Percentiles rank a stretch among this genome's conserved stretches.
Conservation (phyloP, 2,113 vertebrate species). For the Actenoides lindsayi region DNA sequence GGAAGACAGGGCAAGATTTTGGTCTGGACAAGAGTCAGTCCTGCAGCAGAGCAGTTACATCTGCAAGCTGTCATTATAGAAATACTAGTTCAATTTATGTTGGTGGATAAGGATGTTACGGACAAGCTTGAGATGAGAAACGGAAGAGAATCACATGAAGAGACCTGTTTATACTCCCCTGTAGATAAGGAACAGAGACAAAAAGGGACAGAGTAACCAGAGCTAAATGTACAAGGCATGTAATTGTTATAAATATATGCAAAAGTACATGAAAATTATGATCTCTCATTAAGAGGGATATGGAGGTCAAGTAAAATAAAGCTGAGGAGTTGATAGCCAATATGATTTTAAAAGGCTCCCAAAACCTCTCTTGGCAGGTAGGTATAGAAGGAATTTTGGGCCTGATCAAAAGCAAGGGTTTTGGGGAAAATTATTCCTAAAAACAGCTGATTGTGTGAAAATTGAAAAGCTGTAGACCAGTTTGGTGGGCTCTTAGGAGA, state of each 20-base stretch:
- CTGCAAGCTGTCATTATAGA: conserved; percentile 6
- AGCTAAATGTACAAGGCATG: neutral
- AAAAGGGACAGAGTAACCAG: neutral
- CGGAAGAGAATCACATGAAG: neutral
- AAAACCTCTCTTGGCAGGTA: neutral
- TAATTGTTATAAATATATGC: neutral
- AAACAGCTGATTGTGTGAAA: neutral
- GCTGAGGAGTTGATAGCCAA: neutral
- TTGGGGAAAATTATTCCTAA: neutral
- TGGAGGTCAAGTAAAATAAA: neutral
- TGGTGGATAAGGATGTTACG: neutral
- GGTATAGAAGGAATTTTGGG: neutral
- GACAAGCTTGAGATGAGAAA: neutral
- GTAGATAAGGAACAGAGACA: neutral
- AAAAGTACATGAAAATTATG: neutral
- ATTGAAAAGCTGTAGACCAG: neutral
- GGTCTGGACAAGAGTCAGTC: neutral
- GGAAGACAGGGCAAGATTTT: conserved; percentile 5
- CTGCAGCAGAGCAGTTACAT: neutral
- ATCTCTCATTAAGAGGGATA: neutral
- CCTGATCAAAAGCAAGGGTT: neutral
- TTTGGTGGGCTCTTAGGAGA: neutral
- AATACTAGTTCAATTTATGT: neutral
- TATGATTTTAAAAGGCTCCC: neutral
- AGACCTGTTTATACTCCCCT: neutral